A percentile compares a stretch with the other conserved stretches of the same genome.
phyloP scores from a whole-genome alignment of 2,113 vertebrate genomes.

The Cariama cristata region DNA sequence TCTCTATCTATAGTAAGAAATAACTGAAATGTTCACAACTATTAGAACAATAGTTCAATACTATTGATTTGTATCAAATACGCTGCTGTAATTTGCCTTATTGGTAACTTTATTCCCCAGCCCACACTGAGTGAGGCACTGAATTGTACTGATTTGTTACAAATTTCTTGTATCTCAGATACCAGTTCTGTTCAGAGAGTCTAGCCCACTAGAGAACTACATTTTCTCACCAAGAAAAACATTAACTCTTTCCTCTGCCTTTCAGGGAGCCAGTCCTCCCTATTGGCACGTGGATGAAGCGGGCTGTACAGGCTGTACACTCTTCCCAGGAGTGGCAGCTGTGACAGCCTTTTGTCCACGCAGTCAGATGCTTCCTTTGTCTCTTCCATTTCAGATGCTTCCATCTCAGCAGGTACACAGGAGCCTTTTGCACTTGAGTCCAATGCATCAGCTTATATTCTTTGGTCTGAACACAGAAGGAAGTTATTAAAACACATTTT shows the following conservation, averaged over 20 bases:
- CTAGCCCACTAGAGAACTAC: background rate
- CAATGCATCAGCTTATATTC: background rate
- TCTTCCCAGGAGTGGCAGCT: background rate
- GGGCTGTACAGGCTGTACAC: fast-evolving
- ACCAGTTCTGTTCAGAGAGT: background rate
- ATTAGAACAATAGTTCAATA: background rate
- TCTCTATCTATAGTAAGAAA: background rate
- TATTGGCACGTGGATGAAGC: fast-evolving
- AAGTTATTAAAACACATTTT: background rate
- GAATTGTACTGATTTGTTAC: background rate
- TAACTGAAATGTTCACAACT: background rate
- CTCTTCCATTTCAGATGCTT: background rate
- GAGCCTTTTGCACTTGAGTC: background rate
- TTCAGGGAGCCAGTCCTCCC: background rate
- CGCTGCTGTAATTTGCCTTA: background rate
- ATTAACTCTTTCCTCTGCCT: background rate
- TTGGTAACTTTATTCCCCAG: background rate
- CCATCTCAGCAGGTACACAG: background rate
- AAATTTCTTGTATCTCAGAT: background rate
- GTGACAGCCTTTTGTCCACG: background rate
- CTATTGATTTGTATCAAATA: background rate
- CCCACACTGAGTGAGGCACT: background rate
- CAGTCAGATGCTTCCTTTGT: background rate
- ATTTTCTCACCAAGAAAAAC: background rate
- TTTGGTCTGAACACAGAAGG: background rate